phyloP scores from a whole-genome alignment of 2,888 invertebrate genomes.

The Petrophora chlorosata region DNA sequence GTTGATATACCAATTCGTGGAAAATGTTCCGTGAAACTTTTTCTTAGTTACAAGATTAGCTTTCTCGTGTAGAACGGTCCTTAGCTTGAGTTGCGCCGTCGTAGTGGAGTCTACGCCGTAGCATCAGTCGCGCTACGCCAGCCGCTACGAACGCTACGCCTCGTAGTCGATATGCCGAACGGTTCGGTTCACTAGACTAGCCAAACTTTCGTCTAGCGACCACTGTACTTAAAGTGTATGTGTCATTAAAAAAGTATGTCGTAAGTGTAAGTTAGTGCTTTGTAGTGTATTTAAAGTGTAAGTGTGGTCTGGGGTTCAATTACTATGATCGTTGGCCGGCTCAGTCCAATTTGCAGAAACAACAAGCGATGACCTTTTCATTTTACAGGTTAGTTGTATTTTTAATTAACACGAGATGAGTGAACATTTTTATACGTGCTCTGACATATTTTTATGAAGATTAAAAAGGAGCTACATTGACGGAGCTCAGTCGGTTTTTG shows the following conservation, averaged over 20 bases:
- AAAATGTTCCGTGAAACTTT: conserved; percentile 49
- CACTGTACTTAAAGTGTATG: conserved; percentile 40
- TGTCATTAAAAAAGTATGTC: conserved; percentile 38
- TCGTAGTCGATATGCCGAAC: conserved; percentile 45
- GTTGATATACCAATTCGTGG: conserved; percentile 40
- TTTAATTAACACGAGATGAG: conserved; percentile 63
- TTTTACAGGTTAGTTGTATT: conserved; percentile 77
- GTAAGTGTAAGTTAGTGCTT: conserved; percentile 48
- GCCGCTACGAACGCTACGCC: conserved; percentile 61
- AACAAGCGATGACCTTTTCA: conserved; percentile 69
- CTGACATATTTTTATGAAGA: conserved; percentile 33
- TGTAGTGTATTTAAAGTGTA: conserved; percentile 50
- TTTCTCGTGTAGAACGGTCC: conserved; percentile 39
- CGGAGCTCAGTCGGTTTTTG: not conserved
- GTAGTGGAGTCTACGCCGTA: conserved; percentile 51
- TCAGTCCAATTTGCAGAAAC: conserved; percentile 62
- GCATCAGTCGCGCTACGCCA: conserved; percentile 66
- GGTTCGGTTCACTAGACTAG: conserved; percentile 47
- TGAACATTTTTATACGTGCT: conserved; percentile 30
- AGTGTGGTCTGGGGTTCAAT: conserved; percentile 49
- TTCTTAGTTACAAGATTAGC: conserved; percentile 55
- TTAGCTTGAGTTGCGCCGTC: conserved; percentile 65
- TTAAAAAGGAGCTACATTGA: conserved; percentile 23
- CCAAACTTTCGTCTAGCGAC: conserved; percentile 44
- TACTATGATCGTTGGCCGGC: conserved; percentile 50